Evolutionary conservation across 2,888 invertebrate species (phyloP), one percentile per base, ranked within the genome.

Genomic region (Caenorhabditis afra): DNA sequence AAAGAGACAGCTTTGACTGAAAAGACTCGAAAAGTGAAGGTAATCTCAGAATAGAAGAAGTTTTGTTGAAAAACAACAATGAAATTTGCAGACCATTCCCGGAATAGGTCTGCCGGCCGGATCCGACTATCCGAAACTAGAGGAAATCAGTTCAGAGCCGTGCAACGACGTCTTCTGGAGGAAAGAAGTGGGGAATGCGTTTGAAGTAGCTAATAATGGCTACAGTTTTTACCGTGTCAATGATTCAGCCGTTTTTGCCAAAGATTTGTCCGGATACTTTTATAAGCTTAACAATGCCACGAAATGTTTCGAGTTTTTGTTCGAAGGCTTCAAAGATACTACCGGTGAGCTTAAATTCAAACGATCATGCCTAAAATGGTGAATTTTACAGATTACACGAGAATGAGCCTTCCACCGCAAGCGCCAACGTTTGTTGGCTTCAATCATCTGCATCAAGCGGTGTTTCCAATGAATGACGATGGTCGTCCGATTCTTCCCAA

Each of bases 201-300:
- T 59, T 10, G 71, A 78, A 61, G n/a, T 61, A 12, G 57, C 59
- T 3, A 61, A 66, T 22, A 78, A 71, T 29, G 78, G 78, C 20
- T 78, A 78, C 29, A 61, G 55, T 41, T 78, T 78, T 50, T 57
- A 78, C 52, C 20, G 50, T 7, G 45, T 62, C n/a, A 5, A 20
- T 0, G 47, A 16, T 8, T 16, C 41, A 3, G 59, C 70, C 1
- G 45, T 79, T 29, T 79, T 74, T 41, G 73, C 73, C 8, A 74
- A 74, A 23, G 79, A 79, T 39, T 47, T 79, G 3, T 73, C 73
- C 4, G 79, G 79, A 4, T 79, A 74, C 50, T 79, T 64, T 62
- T 79, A 74, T 45, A 57, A 57, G 41, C 45, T 79, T 49, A 74
- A 79, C 35, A 73, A 64, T 23, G 20, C 53, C 22, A 64, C 73